These are phyloP conservation scores for Ellobius talpinus DNA, from an alignment of 2,113 vertebrate genomes.

Conservation along the genomic window DNA sequence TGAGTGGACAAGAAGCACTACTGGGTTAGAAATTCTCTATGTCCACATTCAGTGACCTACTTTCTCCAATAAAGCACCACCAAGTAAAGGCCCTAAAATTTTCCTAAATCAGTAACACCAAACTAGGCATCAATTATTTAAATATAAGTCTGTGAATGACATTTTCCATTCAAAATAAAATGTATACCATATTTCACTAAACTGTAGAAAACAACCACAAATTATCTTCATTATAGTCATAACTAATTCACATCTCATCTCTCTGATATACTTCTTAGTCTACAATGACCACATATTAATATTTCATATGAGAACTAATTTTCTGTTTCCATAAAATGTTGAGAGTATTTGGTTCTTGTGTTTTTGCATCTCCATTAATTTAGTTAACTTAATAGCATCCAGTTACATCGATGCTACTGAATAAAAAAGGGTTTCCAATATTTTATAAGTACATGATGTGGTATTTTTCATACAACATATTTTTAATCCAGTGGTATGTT, in stretches of 20 bases:
- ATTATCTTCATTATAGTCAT: not conserved
- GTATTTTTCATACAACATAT: not conserved
- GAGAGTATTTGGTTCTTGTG: not conserved
- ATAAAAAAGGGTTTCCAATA: not conserved
- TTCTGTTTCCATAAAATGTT: not conserved
- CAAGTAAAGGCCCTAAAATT: not conserved
- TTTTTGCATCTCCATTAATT: not conserved
- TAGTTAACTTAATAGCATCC: not conserved
- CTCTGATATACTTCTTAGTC: not conserved
- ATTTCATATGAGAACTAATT: not conserved
- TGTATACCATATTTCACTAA: too few species aligned
- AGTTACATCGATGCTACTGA: not conserved
- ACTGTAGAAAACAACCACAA: not conserved
- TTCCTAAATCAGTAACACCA: not conserved
- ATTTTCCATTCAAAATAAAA: not conserved
- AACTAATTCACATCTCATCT: not conserved
- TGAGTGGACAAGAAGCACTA: not conserved
- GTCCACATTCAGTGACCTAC: not conserved
- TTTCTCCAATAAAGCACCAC: not conserved
- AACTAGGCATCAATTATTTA: not conserved
- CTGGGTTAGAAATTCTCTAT: not conserved
- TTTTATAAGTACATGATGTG: not conserved
- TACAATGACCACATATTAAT: not conserved
- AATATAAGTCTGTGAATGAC: not conserved
- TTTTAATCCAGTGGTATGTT: not conserved